Conservation (phyloP, 2,113 vertebrate species). For the Tachysurus fulvidraco region DNA sequence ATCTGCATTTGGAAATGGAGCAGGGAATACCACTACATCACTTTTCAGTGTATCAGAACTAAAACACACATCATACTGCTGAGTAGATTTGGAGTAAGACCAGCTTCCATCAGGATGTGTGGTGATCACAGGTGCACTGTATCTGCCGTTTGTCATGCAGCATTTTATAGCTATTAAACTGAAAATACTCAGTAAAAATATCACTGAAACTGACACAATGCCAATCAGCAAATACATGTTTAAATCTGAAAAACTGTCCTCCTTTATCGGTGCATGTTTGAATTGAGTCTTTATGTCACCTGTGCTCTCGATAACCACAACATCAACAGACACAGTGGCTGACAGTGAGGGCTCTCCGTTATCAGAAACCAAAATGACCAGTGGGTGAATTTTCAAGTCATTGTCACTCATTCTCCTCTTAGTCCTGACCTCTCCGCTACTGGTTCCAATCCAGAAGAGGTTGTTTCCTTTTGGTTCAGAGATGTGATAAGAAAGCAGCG, state of each 20-base stretch:
- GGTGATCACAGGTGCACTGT: constrained; percentile 67
- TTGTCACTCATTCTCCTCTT: constrained; percentile 69
- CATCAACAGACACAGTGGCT: constrained; percentile 68
- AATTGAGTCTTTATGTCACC: constrained; percentile 61
- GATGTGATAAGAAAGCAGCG: constrained; percentile 66
- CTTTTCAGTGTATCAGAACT: constrained; percentile 60
- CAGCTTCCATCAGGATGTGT: constrained; percentile 70
- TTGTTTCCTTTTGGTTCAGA: constrained; percentile 64
- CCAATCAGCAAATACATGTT: constrained; percentile 67
- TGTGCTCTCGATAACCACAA: constrained; percentile 65
- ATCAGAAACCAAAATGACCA: constrained; percentile 68
- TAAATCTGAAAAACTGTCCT: constrained; percentile 66
- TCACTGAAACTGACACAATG: constrained; percentile 64
- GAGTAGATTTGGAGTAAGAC: constrained; percentile 71
- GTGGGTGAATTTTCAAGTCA: constrained; percentile 64
- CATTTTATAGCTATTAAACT: constrained; percentile 67
- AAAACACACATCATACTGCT: constrained; percentile 72
- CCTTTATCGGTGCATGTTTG: constrained; percentile 58
- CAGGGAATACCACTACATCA: constrained; percentile 62
- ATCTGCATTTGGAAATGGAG: constrained; percentile 58
- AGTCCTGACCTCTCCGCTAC: constrained; percentile 69
- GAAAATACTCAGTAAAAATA: constrained; percentile 69
- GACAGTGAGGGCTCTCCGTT: constrained; percentile 68
- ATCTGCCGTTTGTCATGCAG: constrained; percentile 62
- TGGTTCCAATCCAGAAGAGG: constrained; percentile 66